Evolutionary conservation across 2,888 invertebrate genomes (phyloP).

Genomic region (Xestia xanthographa): DNA sequence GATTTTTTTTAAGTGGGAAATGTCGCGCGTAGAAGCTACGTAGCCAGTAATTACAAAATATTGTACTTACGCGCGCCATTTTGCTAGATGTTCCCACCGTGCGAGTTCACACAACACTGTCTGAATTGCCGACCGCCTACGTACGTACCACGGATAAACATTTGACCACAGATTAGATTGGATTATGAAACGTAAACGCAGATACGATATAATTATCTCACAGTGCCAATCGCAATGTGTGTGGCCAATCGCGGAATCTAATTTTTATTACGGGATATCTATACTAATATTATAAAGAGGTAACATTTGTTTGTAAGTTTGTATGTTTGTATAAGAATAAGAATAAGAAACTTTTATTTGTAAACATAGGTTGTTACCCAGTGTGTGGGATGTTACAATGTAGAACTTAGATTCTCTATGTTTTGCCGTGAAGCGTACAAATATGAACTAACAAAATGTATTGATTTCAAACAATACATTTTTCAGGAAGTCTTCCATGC

Average conservation of each 20-base stretch:
- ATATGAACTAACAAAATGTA: too few species aligned
- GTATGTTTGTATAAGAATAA: too few species aligned
- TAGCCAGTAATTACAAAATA: neutral
- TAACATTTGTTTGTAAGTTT: too few species aligned
- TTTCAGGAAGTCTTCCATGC: too few species aligned
- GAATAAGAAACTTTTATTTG: too few species aligned
- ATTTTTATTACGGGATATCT: neutral
- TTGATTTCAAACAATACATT: too few species aligned
- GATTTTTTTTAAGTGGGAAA: neutral
- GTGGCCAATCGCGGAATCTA: neutral
- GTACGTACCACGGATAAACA: neutral
- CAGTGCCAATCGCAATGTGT: too few species aligned
- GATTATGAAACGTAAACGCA: neutral
- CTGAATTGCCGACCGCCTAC: neutral
- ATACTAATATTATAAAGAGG: too few species aligned
- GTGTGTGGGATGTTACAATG: too few species aligned
- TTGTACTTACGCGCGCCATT: constrained; percentile 9
- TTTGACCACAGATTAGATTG: neutral
- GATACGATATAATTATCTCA: neutral
- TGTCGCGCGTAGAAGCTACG: neutral
- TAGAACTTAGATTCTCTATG: too few species aligned
- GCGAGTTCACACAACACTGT: neutral
- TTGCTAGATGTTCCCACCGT: neutral
- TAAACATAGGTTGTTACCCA: too few species aligned
- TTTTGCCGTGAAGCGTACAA: too few species aligned